A percentile compares a stretch with the other conserved stretches of the same genome.
Conservation (phyloP, 2,888 invertebrate genomes). For the Apeira syringaria region DNA sequence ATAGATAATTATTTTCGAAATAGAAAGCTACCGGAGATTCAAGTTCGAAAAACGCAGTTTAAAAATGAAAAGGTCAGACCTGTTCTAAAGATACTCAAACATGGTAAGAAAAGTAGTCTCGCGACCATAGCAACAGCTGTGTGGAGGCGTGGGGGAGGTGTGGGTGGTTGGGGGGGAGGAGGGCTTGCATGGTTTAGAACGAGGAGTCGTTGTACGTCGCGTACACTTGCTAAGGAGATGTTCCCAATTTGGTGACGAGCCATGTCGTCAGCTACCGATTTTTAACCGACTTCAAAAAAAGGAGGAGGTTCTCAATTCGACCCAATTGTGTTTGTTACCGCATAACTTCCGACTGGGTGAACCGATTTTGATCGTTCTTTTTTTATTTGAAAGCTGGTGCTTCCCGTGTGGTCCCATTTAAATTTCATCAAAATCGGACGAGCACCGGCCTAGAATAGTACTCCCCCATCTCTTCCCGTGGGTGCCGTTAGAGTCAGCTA, state of each 20-base stretch:
- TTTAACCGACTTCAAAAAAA: no score
- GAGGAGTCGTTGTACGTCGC: constrained; percentile 9
- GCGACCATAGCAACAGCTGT: constrained; percentile 26
- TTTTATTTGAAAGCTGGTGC: no score
- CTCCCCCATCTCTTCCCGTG: no score
- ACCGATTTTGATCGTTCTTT: no score
- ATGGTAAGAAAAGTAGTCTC: constrained; percentile 8
- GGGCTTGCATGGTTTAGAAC: constrained; percentile 18
- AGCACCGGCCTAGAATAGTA: no score
- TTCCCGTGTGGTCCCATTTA: no score
- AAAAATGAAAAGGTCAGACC: constrained; percentile 14
- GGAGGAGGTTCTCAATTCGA: no score
- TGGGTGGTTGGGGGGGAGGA: background rate
- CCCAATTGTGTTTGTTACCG: no score
- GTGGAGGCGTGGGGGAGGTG: background rate
- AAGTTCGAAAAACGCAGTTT: constrained; percentile 17
- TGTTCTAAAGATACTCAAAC: constrained; percentile 9
- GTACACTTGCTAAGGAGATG: constrained; percentile 27
- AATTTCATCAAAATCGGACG: no score
- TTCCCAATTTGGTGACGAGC: constrained; percentile 26
- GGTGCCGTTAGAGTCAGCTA: no score
- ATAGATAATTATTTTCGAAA: constrained; percentile 10
- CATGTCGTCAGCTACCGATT: constrained; percentile 25
- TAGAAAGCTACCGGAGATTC: constrained; percentile 18
- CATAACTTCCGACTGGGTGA: no score